phyloP scores from a whole-genome alignment of 2,797 vertebrate species.

The Tokudaia muenninki region DNA sequence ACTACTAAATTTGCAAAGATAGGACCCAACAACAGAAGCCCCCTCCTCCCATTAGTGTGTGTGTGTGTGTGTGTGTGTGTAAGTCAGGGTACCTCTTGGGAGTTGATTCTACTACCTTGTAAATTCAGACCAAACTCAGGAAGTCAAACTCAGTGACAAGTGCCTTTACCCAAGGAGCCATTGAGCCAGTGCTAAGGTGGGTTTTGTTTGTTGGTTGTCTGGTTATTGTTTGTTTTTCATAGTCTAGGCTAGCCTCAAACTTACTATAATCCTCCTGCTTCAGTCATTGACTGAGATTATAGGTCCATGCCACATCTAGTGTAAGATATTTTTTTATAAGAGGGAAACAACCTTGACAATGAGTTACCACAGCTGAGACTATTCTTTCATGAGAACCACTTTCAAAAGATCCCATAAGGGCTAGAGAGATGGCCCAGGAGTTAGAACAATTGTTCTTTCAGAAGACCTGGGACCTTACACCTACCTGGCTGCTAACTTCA shows the following conservation, averaged over 20 bases:
- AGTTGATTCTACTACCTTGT: not conserved
- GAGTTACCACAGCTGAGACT: conserved; percentile 48
- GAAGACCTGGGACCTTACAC: not conserved
- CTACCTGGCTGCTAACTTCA: not conserved
- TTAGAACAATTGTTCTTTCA: not conserved
- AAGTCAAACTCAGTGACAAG: not conserved
- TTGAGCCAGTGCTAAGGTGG: not conserved
- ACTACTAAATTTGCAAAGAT: conserved; percentile 45
- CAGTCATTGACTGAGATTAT: not conserved
- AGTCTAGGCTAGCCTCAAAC: not conserved
- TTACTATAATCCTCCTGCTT: not conserved
- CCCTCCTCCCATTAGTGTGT: too few relatives aligned
- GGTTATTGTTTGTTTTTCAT: not conserved
- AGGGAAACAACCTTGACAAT: conserved; percentile 56
- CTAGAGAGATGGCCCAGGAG: not conserved
- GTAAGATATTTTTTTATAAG: conserved; percentile 49
- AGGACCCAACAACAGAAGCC: conserved; percentile 39
- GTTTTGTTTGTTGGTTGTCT: not conserved
- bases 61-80: not conserved
- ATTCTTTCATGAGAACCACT: conserved; percentile 75
- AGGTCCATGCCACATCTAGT: not conserved
- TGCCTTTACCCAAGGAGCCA: not conserved
- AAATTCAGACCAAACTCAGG: not conserved
- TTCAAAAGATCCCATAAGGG: conserved; percentile 78
- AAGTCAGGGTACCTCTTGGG: not conserved